Percentiles rank a stretch among this genome's conserved stretches.
Conservation (phyloP, 2,888 invertebrate species). For the Nasonovia ribisnigri region DNA sequence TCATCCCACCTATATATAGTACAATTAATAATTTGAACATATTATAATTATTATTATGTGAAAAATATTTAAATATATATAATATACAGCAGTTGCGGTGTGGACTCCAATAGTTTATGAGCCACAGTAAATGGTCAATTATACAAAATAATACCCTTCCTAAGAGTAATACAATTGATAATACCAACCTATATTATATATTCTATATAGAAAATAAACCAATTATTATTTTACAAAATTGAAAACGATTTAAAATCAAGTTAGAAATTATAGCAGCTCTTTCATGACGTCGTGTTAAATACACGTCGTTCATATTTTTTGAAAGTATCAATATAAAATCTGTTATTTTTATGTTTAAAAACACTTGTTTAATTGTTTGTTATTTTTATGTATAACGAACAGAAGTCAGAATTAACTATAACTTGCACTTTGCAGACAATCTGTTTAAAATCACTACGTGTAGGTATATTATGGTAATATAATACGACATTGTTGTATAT, state of each 20-base stretch:
- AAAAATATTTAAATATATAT: background rate
- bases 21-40: background rate
- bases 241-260: background rate
- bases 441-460: background rate
- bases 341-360: background rate
- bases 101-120: background rate
- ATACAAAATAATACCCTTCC: background rate
- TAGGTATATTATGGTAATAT: background rate
- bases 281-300: background rate
- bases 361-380: slow-evolving; percentile 7
- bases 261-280: background rate
- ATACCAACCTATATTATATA: background rate
- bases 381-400: background rate
- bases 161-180: background rate
- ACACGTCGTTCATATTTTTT: background rate
- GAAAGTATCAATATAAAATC: background rate
- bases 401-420: background rate
- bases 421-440: background rate
- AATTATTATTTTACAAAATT: background rate
- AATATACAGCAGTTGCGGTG: background rate
- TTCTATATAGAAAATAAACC: background rate
- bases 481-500: background rate
- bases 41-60: background rate
- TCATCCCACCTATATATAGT: background rate
- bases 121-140: background rate